Evolutionary conservation across 2,113 vertebrate genomes (phyloP), one percentile per base, ranked within the genome.

Genomic region (Hirundichthys speculiger): DNA sequence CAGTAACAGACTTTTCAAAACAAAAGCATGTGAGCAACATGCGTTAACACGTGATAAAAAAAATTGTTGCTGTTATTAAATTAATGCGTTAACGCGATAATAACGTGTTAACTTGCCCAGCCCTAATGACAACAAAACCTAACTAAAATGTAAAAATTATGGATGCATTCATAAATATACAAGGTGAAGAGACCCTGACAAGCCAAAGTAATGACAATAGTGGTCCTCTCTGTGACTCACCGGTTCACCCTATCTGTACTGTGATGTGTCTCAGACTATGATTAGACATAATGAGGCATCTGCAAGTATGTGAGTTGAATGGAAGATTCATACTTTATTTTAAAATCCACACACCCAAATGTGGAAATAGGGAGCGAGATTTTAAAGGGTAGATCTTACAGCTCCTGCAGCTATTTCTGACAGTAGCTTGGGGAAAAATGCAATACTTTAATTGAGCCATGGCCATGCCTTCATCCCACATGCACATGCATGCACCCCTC

Each of bases 211-310:
- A 52, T 47, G 47, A 56, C 39, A 46, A 18, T 40, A 30, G 34
- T 24, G 30, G 38, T 67, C 34, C n/a, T 53, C 30, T 47, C 46
- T 30, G 19, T 15, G 39, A 63, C 42, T 64, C 0, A 0, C 50
- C 25, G 50, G 24, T 58, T 34, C 56, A 5, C 21, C 59, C 38
- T 34, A 43, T 52, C 18, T 69, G 56, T 55, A 14, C 5, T 1
- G 53, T 40, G 48, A 77, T 49, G 27, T 40, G 14, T 62, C 18
- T 43, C 9, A 63, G 41, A 67, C 38, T 64, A 49, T 65, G 45
- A 80, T 85, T 59, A 66, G 48, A 72, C 6, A 51, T 76, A 84
- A 82, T 68, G 34, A 71, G 62, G 30, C 72, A n/a, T 48, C 14
- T 50, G 34, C 38, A 9, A 25, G n/a, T 41, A 43, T 34, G 25